Percentiles rank a stretch among this genome's conserved stretches.
Evolutionary conservation across 1,140 invertebrate species (phyloP).

Genomic region (Aporrectodea caliginosa): DNA sequence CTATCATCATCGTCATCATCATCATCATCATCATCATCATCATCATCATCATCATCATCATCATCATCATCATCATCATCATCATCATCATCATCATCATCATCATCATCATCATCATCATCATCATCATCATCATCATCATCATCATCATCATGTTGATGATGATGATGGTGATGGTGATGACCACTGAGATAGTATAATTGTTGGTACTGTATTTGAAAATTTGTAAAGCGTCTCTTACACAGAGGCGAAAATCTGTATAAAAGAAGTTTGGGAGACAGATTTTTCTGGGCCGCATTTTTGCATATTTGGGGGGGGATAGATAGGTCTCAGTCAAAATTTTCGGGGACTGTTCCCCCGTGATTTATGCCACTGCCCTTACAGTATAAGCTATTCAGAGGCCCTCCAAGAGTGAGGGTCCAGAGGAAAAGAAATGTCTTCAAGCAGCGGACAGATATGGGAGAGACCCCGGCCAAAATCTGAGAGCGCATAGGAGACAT

Average conservation of each 20-base stretch:
- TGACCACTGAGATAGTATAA: too few species aligned
- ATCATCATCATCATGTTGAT: background rate
- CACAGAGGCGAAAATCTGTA: background rate
- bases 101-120: background rate
- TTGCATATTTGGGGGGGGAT: too few species aligned
- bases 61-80: slow-evolving; percentile 1
- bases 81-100: background rate
- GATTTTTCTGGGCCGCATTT: background rate
- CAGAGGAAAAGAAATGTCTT: too few species aligned
- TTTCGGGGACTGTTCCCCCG: too few species aligned
- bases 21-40: background rate
- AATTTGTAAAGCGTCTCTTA: background rate
- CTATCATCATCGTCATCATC: background rate
- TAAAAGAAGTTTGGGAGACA: background rate
- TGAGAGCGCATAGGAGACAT: too few species aligned
- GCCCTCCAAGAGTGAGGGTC: too few species aligned
- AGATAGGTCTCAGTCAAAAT: too few species aligned
- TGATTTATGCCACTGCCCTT: too few species aligned
- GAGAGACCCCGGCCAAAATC: too few species aligned
- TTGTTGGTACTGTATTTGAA: background rate
- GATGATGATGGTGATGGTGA: background rate
- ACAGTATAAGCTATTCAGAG: too few species aligned
- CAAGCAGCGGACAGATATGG: too few species aligned
- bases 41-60: background rate
- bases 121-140: background rate